phyloP scores from a whole-genome alignment of 2,797 vertebrate species.

The Vireo griseus region DNA sequence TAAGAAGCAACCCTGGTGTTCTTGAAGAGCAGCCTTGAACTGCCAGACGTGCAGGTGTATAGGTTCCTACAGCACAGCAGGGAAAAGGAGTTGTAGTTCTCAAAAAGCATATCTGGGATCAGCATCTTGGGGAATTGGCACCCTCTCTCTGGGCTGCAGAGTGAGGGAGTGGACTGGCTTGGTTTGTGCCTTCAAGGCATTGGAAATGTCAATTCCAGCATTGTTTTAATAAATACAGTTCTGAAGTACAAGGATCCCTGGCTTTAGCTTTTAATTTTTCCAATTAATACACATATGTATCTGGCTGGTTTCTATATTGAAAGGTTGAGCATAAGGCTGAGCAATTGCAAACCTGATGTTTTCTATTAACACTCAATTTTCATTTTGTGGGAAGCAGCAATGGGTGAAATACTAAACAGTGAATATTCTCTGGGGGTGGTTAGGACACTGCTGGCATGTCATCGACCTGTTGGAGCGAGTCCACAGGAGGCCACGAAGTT shows the following conservation, averaged over 20 bases:
- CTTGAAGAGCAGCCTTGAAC: not conserved
- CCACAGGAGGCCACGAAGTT: not conserved
- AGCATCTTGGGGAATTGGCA: not conserved
- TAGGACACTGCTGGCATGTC: not conserved
- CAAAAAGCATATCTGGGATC: rapidly evolving
- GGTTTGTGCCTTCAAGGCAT: not conserved
- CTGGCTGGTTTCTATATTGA: not conserved
- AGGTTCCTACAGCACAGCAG: not conserved
- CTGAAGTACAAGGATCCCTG: not conserved
- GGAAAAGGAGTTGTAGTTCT: not conserved
- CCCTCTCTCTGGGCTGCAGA: not conserved
- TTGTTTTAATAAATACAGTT: not conserved
- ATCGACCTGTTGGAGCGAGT: rapidly evolving
- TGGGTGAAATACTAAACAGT: not conserved
- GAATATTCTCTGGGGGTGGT: not conserved
- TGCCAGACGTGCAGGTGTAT: rapidly evolving
- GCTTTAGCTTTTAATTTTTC: not conserved
- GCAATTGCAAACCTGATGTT: not conserved
- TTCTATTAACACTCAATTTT: not conserved
- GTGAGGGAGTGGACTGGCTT: not conserved
- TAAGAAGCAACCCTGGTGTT: not conserved
- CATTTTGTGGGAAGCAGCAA: not conserved
- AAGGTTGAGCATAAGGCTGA: not conserved
- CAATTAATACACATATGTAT: not conserved
- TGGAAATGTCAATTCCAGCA: not conserved